These are phyloP conservation scores for Dicyrtoma fusca DNA, from an alignment of 2,888 invertebrate genomes.

Conservation along the genomic window DNA sequence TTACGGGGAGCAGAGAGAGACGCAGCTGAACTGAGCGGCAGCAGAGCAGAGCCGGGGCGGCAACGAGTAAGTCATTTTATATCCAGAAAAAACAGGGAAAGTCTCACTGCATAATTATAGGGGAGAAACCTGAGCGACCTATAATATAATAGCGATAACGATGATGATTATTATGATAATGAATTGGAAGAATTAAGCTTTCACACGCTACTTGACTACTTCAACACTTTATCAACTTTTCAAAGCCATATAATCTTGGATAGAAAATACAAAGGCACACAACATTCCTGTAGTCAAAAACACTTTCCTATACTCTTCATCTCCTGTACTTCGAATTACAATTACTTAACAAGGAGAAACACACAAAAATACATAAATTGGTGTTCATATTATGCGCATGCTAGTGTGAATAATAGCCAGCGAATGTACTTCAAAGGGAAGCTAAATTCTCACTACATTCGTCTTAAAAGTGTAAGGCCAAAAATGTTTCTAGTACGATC, in stretches of 20 bases:
- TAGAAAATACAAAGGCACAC: not conserved
- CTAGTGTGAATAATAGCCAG: too few species aligned
- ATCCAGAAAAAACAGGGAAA: slow-evolving; percentile 7
- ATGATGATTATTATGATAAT: slow-evolving; percentile 42
- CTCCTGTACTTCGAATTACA: not conserved
- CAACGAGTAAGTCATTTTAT: slow-evolving; percentile 26
- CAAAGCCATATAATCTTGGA: not conserved
- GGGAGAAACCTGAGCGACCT: slow-evolving; percentile 24
- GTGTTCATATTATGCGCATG: too few species aligned
- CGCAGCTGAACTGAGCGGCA: slow-evolving; percentile 23
- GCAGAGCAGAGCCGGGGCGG: not conserved
- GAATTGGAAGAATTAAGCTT: slow-evolving; percentile 36
- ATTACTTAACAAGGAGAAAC: too few species aligned
- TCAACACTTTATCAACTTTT: slow-evolving; percentile 9
- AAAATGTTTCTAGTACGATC: too few species aligned
- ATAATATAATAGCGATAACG: slow-evolving; percentile 39
- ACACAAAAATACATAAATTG: too few species aligned
- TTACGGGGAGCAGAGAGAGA: not conserved
- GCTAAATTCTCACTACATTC: too few species aligned
- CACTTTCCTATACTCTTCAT: not conserved
- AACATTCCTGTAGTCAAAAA: not conserved
- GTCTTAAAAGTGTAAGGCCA: too few species aligned
- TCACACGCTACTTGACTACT: slow-evolving; percentile 29
- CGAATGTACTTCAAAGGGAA: too few species aligned
- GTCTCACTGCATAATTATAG: slow-evolving; percentile 23